A percentile compares a stretch with the other conserved stretches of the same genome.
phyloP scores from a whole-genome alignment of 37 sponge, comb jelly and placozoan species.

The Crambe crambe region DNA sequence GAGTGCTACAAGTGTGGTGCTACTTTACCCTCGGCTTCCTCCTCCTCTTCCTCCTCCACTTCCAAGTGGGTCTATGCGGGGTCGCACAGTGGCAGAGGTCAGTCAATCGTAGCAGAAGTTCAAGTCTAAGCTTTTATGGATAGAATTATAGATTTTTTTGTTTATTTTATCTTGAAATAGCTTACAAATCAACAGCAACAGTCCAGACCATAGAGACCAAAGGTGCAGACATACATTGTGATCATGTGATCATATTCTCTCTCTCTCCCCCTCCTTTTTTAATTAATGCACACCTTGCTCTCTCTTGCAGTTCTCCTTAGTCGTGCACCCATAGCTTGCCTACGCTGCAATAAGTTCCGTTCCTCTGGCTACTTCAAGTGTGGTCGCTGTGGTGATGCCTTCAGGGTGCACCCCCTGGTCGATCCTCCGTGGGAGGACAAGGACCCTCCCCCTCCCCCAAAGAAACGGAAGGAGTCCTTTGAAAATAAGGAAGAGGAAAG shows the following conservation, averaged over 20 bases:
- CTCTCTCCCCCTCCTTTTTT: too few species aligned
- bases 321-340: slow-evolving; percentile 53
- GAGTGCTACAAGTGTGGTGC: slow-evolving; percentile 82
- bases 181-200: not conserved
- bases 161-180: not conserved
- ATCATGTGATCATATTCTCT: not conserved
- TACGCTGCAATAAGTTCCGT: slow-evolving; percentile 53
- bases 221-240: not conserved
- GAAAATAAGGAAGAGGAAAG: not conserved
- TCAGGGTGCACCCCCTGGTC: slow-evolving; percentile 28
- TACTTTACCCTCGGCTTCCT: slow-evolving; percentile 16
- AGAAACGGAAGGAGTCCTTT: slow-evolving; percentile 3
- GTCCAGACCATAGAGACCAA: not conserved
- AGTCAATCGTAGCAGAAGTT: not conserved
- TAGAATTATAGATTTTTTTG: too few species aligned
- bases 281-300: too few species aligned
- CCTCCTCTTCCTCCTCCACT: too few species aligned
- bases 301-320: slow-evolving; percentile 21
- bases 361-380: slow-evolving; percentile 44
- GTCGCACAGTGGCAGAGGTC: slow-evolving; percentile 25
- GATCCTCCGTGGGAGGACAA: not conserved
- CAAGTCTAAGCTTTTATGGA: too few species aligned
- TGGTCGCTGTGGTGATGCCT: slow-evolving; percentile 82
- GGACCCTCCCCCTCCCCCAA: not conserved
- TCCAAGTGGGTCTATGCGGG: slow-evolving; percentile 43